phyloP scores from a whole-genome alignment of 2,888 invertebrate genomes.

The Asteroscopus sphinx region DNA sequence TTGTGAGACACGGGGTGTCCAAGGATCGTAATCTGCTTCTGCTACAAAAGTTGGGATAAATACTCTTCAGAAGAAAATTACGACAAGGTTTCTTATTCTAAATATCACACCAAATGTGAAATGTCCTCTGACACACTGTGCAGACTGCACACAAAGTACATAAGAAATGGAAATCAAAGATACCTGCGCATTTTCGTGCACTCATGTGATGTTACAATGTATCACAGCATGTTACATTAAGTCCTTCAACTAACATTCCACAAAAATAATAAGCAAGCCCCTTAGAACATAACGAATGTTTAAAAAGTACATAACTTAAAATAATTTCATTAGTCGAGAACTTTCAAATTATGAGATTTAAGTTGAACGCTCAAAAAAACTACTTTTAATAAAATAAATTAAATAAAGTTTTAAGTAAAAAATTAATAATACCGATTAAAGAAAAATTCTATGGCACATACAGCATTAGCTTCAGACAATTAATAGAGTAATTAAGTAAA shows the following conservation, averaged over 20 bases:
- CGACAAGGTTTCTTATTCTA: neutral
- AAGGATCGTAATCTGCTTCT: constrained; percentile 17
- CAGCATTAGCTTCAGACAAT: constrained; percentile 8
- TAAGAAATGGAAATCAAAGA: neutral
- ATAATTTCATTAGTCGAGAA: constrained; percentile 15
- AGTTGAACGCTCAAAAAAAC: constrained; percentile 1
- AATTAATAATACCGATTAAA: constrained; percentile 13
- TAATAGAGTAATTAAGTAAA: too few relatives aligned
- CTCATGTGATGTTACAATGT: neutral
- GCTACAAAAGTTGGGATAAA: neutral
- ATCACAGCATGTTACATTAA: constrained; percentile 15
- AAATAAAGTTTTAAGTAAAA: constrained; percentile 26
- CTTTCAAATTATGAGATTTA: constrained; percentile 22
- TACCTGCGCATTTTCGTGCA: neutral
- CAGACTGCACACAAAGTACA: neutral
- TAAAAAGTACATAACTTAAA: constrained; percentile 16
- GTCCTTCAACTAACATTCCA: constrained; percentile 14
- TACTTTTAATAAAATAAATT: constrained; percentile 10
- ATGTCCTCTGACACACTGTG: constrained; percentile 11
- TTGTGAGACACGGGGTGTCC: constrained; percentile 51
- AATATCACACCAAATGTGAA: constrained; percentile 10
- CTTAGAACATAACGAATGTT: constrained; percentile 14
- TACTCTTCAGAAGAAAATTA: constrained; percentile 15
- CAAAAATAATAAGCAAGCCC: constrained; percentile 10
- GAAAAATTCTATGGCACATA: constrained; percentile 17